Base-by-base conservation (phyloP, 1,140 invertebrate species). In the Matsumurasca onukii region DNA sequence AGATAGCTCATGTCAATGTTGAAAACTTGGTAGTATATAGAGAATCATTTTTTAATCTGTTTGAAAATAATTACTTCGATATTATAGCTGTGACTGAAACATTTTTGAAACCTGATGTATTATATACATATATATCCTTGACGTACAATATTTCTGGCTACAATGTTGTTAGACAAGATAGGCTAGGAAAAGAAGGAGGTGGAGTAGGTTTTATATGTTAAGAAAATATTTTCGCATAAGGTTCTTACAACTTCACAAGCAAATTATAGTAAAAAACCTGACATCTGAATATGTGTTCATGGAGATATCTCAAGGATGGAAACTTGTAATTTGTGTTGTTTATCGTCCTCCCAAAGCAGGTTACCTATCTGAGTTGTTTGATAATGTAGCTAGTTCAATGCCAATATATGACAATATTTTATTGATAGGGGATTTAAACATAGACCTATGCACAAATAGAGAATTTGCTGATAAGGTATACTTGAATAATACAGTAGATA, bases 221-320 rank as follows among this genome's bases (percentile, higher is more conserved):
- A 51, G 24, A 20, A 17, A 51, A 3, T 3, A 5, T 51, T 51
- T 51, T 20, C n/a, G n/a, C n/a, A 51, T n/a, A 51, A 51, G 49
- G 49, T 51, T 20, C 24, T 51, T 5, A 20, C 3, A 20, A 12
- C 49, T 22, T 51, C 49, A 12, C 49, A 51, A 22, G 5, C 49
- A 51, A n/a, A 9, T 20, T 51, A 51, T 51, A 20, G 49, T 51
- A 51, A 51, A 51, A n/a, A n/a, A n/a, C n/a, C n/a, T n/a, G n/a
- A n/a, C n/a, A 51, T 22, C 5, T n/a, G 3, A 20, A 51, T 51
- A 51, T 51, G 49, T 20, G n/a, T 20, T 20, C 24, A 51, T 51
- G 5, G 5, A 20, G n/a, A 20, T n/a, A n/a, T n/a, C n/a, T n/a
- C n/a, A n/a, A n/a, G n/a, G n/a, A n/a, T n/a, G n/a, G n/a, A n/a